Conservation (phyloP, 1,140 invertebrate species). For the Drosophila malerkotliana region DNA sequence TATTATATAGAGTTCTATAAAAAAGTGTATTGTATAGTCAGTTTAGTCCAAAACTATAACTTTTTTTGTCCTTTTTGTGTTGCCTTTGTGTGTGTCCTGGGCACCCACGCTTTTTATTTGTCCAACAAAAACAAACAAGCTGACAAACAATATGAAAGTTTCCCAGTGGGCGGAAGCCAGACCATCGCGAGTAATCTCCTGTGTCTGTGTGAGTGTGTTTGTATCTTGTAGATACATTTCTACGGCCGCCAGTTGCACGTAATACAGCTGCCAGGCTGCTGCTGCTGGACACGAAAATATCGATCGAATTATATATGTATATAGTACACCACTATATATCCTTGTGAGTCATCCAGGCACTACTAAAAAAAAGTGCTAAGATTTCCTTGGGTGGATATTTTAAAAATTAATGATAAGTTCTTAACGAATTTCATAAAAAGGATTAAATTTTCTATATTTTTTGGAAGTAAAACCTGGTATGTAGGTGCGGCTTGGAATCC, state of each 20-base stretch:
- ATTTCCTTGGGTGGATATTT: too few relatives aligned
- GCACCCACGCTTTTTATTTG: conserved; percentile 58
- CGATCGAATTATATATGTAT: conserved; percentile 41
- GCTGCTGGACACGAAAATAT: conserved; percentile 66
- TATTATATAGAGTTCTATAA: too few relatives aligned
- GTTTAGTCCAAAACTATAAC: too few relatives aligned
- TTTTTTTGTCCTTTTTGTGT: background rate
- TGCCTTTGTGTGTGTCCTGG: conserved; percentile 28
- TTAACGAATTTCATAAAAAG: too few relatives aligned
- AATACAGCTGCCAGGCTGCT: conserved; percentile 56
- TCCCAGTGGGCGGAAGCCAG: conserved; percentile 54
- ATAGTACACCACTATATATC: background rate
- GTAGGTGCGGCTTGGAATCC: conserved; percentile 10
- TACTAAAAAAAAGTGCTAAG: background rate
- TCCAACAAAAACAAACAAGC: conserved; percentile 23
- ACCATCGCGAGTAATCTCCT: conserved; percentile 28
- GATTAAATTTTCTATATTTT: too few relatives aligned
- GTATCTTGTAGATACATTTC: conserved; percentile 71
- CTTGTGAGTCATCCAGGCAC: conserved; percentile 27
- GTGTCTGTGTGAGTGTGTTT: conserved; percentile 19
- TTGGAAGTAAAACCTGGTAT: too few relatives aligned
- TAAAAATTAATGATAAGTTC: too few relatives aligned
- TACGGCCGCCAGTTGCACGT: conserved; percentile 50
- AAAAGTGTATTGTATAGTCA: too few relatives aligned
- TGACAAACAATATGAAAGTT: conserved; percentile 24